Percentiles rank a stretch among this genome's conserved stretches.
These are phyloP conservation scores for Gonatopus flavifemur DNA, from an alignment of 1,140 invertebrate species.

Conservation along the genomic window DNA sequence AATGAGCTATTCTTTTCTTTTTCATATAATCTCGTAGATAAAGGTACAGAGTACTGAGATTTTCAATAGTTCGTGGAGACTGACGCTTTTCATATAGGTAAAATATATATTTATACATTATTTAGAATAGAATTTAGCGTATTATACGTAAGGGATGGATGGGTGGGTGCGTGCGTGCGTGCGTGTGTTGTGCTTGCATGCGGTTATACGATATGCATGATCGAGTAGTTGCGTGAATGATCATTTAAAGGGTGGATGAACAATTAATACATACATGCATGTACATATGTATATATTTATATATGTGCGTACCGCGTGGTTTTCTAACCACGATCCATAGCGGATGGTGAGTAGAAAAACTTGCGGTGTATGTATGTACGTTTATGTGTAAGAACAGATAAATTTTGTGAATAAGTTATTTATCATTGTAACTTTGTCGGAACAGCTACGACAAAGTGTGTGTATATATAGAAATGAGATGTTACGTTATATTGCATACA, in stretches of 20 bases:
- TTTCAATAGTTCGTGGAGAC: constrained; percentile 47
- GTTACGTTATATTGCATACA: constrained; percentile 27
- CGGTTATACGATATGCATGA: too few species aligned
- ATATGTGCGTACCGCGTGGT: too few species aligned
- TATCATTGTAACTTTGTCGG: constrained; percentile 4
- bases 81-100: constrained; percentile 59
- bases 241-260: too few species aligned
- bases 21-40: constrained; percentile 23
- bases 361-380: too few species aligned
- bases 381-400: not conserved
- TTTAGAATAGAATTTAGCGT: constrained; percentile 51
- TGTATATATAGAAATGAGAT: constrained; percentile 35
- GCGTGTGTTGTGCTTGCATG: constrained; percentile 5
- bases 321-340: too few species aligned
- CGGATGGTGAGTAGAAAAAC: too few species aligned
- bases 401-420: constrained; percentile 10
- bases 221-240: not conserved
- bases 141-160: constrained; percentile 37
- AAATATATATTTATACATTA: constrained; percentile 58
- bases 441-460: too few species aligned
- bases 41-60: constrained; percentile 26
- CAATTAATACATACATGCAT: too few species aligned
- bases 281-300: too few species aligned
- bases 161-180: constrained; percentile 1
- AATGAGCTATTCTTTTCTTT: too few species aligned